Evolutionary conservation across 1,140 invertebrate species (phyloP).

Genomic region (Trinorchestia longiramus): DNA sequence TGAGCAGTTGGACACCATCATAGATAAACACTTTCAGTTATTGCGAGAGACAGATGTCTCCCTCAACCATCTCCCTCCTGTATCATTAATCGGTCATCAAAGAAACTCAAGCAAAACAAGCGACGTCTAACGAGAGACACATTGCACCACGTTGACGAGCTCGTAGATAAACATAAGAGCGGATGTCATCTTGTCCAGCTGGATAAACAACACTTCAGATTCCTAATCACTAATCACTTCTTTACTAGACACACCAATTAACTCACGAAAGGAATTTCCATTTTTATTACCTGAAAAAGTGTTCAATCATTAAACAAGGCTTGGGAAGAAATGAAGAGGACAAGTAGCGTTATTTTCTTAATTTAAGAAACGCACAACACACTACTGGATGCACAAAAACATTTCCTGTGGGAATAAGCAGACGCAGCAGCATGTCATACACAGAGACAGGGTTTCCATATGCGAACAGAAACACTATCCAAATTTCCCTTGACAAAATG

Average conservation of each 20-base stretch:
- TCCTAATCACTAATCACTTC: neutral
- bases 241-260: neutral
- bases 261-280: slow-evolving; percentile 36
- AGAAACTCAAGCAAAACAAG: neutral
- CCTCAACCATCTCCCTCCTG: neutral
- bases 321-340: neutral
- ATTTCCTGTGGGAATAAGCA: too few relatives aligned
- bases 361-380: too few relatives aligned
- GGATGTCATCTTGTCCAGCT: neutral
- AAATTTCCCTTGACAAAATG: too few relatives aligned
- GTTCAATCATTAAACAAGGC: neutral
- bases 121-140: neutral
- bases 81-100: neutral
- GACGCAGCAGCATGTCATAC: too few relatives aligned
- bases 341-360: neutral
- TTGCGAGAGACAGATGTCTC: neutral
- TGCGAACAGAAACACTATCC: too few relatives aligned
- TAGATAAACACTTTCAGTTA: neutral
- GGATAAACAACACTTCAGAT: neutral
- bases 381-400: too few relatives aligned
- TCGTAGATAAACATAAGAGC: neutral
- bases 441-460: too few relatives aligned
- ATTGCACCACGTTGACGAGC: neutral
- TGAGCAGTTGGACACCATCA: neutral
- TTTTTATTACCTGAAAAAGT: slow-evolving; percentile 40